Evolutionary conservation across 1,140 invertebrate species (phyloP).

Genomic region (Aricia agestis): DNA sequence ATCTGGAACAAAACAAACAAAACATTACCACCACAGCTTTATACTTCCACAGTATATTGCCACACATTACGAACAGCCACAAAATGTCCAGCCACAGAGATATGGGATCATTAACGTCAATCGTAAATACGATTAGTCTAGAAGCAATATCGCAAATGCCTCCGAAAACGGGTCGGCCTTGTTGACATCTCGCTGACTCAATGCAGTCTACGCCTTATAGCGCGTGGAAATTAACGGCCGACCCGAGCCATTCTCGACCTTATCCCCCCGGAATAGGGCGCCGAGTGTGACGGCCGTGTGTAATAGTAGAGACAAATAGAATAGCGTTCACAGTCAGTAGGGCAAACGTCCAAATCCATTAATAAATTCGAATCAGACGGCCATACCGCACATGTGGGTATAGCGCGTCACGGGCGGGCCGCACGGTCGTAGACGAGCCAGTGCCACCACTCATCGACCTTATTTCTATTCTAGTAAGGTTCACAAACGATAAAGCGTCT

Average conservation of each 20-base stretch:
- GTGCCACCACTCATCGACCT: not conserved
- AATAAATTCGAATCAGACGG: slow-evolving; percentile 75
- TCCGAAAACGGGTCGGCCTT: slow-evolving; percentile 51
- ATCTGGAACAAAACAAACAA: slow-evolving; percentile 56
- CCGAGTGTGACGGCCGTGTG: slow-evolving; percentile 33
- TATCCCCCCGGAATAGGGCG: slow-evolving; percentile 39
- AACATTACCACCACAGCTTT: not conserved
- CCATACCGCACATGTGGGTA: slow-evolving; percentile 67
- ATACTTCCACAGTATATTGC: not conserved
- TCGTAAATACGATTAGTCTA: slow-evolving; percentile 60
- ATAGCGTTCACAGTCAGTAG: slow-evolving; percentile 68
- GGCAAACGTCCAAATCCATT: slow-evolving; percentile 74
- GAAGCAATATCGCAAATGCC: slow-evolving; percentile 60
- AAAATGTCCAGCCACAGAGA: slow-evolving; percentile 30
- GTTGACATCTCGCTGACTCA: slow-evolving; percentile 68
- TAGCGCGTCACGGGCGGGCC: slow-evolving; percentile 26
- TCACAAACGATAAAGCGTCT: slow-evolving; percentile 14
- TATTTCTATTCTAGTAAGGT: not conserved
- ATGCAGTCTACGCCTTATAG: slow-evolving; percentile 54
- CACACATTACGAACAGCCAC: slow-evolving; percentile 19
- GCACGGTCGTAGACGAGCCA: slow-evolving; percentile 14
- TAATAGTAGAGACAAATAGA: slow-evolving; percentile 64
- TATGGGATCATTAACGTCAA: slow-evolving; percentile 39
- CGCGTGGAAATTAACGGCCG: slow-evolving; percentile 34
- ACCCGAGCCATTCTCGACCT: slow-evolving; percentile 34